Base-by-base conservation (phyloP, 2,797 vertebrate genomes). In the Falco biarmicus region DNA sequence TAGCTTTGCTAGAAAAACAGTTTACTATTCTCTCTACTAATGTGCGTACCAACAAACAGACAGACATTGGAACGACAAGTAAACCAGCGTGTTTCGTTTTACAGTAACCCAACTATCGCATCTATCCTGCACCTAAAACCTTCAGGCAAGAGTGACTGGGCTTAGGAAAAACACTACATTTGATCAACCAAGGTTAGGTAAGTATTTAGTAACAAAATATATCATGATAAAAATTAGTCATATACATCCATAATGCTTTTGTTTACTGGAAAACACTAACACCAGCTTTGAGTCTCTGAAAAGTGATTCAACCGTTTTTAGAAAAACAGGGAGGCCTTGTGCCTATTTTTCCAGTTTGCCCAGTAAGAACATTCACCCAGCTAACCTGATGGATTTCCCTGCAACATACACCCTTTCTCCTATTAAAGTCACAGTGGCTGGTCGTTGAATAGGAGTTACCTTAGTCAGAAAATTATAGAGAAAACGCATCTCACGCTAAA, bases 401-500 rank as follows among this genome's bases (percentile, higher is more conserved):
- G 63, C 74, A 69, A 76, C 57, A 48, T 4, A 75, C 41, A 89
- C 34, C 73, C 45, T 70, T 68, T 31, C 22, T 81, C 48, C 74
- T 60, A 70, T 47, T 90, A 79, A 91, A 95, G 75, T 68, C 94
- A 54, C 78, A 88, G 76, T 5, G 68, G 48, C 24, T 93, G 48
- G 5, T 59, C 82, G 51, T 69, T 16, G 2, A 89, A 90, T 3
- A 82, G 41, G 71, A 94, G 64, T 61, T 60, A 15, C 51, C 95
- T 63, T 78, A 68, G 96, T 70, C 48, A 91, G 80, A 95, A 96
- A 88, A 96, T 86, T 2, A 88, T 2, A 88, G 84, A 76, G 90
- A 93, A 83, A 96, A 53, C 74, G 60, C 28, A 25, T 6, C 43
- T 93, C 11, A 16, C 32, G 19, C 93, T 95, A 56, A 94, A 94